Evolutionary conservation across 1,140 invertebrate genomes (phyloP).

Genomic region (Sarcophaga bullata): DNA sequence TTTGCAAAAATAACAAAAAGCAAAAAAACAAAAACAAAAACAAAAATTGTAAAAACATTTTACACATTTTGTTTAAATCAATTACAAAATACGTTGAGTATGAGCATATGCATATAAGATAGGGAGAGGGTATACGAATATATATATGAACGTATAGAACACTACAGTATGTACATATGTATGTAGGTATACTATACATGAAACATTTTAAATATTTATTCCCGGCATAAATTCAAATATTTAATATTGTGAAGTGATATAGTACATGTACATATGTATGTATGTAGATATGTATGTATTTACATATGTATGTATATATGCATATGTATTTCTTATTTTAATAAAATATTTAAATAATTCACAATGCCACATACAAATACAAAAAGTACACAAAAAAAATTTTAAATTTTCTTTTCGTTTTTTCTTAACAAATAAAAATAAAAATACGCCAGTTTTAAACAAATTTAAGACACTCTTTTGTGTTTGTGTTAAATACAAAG

Average conservation of each 20-base stretch:
- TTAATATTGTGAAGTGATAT: too few relatives aligned
- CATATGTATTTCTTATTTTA: neutral
- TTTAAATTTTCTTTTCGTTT: too few relatives aligned
- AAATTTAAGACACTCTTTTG: neutral
- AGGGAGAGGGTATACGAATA: neutral
- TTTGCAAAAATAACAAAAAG: neutral
- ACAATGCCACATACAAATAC: neutral
- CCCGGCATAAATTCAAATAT: too few relatives aligned
- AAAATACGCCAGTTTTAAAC: neutral
- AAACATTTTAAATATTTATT: too few relatives aligned
- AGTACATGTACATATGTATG: too few relatives aligned
- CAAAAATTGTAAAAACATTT: neutral
- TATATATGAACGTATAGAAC: neutral
- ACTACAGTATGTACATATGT: too few relatives aligned
- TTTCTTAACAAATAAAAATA: neutral
- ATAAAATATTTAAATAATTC: constrained; percentile 12
- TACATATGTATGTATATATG: neutral
- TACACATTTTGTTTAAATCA: constrained; percentile 15
- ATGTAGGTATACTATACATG: too few relatives aligned
- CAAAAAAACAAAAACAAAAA: too few relatives aligned
- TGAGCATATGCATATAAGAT: neutral
- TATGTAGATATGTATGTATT: neutral
- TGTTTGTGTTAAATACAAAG: too few relatives aligned
- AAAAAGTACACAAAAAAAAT: neutral
- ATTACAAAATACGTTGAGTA: neutral